Evolutionary conservation across 2,113 vertebrate species (phyloP).

Genomic region (Triplophysa tibetana): DNA sequence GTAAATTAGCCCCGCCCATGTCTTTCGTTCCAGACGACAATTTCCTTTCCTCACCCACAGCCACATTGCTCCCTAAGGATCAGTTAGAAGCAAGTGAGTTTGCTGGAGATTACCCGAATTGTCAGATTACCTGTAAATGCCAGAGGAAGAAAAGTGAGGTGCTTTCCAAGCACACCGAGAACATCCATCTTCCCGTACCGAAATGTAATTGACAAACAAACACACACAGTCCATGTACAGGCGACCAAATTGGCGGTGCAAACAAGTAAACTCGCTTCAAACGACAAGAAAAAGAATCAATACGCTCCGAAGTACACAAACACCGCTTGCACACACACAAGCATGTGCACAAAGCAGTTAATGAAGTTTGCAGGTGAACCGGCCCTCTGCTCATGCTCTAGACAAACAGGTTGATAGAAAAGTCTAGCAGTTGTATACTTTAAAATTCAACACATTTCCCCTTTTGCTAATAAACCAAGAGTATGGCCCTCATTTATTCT

Average conservation of each 20-base stretch:
- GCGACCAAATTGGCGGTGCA: conserved; percentile 1
- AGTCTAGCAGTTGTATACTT: not conserved
- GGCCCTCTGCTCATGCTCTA: not conserved
- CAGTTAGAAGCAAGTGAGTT: conserved; percentile 46
- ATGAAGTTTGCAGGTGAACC: not conserved
- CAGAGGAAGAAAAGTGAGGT: conserved; percentile 43
- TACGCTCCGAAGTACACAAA: conserved; percentile 38
- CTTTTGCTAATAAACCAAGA: not conserved
- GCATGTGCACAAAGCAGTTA: not conserved
- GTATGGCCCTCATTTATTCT: no score
- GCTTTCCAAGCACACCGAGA: conserved; percentile 19
- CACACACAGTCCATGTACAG: conserved; percentile 17
- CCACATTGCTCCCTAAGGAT: conserved; percentile 28
- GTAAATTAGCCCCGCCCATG: conserved; percentile 48
- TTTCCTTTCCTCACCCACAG: conserved; percentile 12
- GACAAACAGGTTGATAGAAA: not conserved
- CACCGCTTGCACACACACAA: not conserved
- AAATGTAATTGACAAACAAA: conserved; percentile 27
- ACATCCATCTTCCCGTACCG: not conserved
- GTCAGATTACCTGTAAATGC: conserved; percentile 55
- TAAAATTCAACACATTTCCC: not conserved
- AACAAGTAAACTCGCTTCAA: conserved; percentile 20
- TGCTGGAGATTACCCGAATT: conserved; percentile 42
- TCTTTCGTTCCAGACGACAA: conserved; percentile 27
- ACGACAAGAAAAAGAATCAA: conserved; percentile 23